Conservation (phyloP, 2,797 vertebrate genomes). For the Gastrophryne carolinensis region DNA sequence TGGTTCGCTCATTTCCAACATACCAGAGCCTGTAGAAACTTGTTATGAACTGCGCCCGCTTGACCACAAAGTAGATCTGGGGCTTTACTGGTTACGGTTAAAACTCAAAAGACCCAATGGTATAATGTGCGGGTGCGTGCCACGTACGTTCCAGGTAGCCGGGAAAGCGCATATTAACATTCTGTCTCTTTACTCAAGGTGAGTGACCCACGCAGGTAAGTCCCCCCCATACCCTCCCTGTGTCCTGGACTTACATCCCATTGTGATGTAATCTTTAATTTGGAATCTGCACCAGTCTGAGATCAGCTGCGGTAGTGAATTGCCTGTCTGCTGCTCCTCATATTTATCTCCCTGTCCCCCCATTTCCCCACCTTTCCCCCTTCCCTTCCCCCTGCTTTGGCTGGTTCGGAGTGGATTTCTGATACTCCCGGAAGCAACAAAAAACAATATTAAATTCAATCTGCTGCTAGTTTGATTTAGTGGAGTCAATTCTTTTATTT, state of each 20-base stretch:
- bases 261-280: slow-evolving; percentile 89
- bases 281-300: slow-evolving; percentile 34
- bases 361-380: background rate
- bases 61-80: slow-evolving; percentile 5
- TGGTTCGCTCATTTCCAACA: no score
- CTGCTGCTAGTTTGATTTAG: slow-evolving; percentile 93
- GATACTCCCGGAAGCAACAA: slow-evolving; percentile 71
- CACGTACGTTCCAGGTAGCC: slow-evolving; percentile 62
- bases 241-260: slow-evolving; percentile 83
- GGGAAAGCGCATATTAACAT: slow-evolving; percentile 67
- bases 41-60: no score
- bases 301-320: slow-evolving; percentile 91
- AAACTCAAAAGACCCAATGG: slow-evolving; percentile 81
- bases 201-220: slow-evolving; percentile 80
- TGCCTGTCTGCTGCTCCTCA: slow-evolving; percentile 91
- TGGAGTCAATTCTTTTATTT: slow-evolving; percentile 92
- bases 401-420: slow-evolving; percentile 99
- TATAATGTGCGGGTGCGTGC: slow-evolving; percentile 76
- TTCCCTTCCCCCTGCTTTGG: slow-evolving; percentile 88
- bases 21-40: no score
- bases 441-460: slow-evolving; percentile 61
- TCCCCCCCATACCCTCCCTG: slow-evolving; percentile 75
- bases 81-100: background rate
- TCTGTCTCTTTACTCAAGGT: slow-evolving; percentile 74
- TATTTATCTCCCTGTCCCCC: slow-evolving; percentile 76